Base-by-base conservation (phyloP, 2,113 vertebrate genomes). In the Scolopax mira region DNA sequence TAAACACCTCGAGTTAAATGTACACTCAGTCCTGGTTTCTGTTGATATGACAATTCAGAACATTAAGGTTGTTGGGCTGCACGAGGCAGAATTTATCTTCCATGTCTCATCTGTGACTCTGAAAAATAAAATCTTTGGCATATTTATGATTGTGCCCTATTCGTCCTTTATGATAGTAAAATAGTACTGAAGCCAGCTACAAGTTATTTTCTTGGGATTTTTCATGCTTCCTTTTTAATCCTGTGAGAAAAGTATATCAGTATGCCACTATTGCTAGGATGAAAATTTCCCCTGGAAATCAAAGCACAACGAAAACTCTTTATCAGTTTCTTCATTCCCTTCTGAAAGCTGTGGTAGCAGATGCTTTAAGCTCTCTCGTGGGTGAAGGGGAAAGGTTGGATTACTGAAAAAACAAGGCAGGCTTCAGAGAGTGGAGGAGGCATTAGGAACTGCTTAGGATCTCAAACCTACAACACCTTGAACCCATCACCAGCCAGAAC, bases 351-450 rank as follows among this genome's bases (percentile, higher is more conserved):
- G 87, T 93, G 86, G 91, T 51, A 96, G 94, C 96, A 97, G 87
- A 96, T 96, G 93, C 93, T 92, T 97, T 96, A 95, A 97, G 95
- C 91, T 84, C 94, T 96, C 94, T 89, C 17, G 88, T 89, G 85
- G 89, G 83, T 91, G 94, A 93, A 95, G 94, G 85, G 95, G 89
- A 92, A 94, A 96, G 93, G 90, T 96, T 96, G 95, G 88, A 74
- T 97, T 97, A 97, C 96, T 96, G 96, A 97, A 96, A 97, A 96
- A 97, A 97, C 97, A 97, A 97, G 90, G 83, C 96, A 92, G 85
- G 61, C 96, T 91, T 96, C 96, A 85, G 89, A 85, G 88, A 93
- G 95, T 93, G 94, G 95, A 96, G 88, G 93, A 96, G 90, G 90
- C 90, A 89, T 93, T 96, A 96, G 89, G 93, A 94, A 90, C 93